phyloP scores from a whole-genome alignment of 2,113 vertebrate genomes.

The Arothron firmamentum region DNA sequence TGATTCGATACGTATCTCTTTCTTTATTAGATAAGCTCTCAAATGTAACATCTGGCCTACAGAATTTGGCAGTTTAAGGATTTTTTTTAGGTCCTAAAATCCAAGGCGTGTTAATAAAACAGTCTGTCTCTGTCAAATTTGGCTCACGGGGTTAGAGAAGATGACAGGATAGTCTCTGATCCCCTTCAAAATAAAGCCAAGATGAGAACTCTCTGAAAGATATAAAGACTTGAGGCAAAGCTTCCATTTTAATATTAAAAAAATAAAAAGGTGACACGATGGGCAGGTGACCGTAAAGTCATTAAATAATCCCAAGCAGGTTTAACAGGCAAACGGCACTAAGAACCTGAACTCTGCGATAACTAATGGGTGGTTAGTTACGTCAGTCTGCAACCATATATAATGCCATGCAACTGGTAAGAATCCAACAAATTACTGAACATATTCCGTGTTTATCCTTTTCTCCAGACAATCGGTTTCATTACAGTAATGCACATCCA shows the following conservation, averaged over 20 bases:
- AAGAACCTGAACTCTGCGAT: slow-evolving; percentile 77
- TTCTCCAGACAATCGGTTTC: slow-evolving; percentile 62
- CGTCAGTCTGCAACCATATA: slow-evolving; percentile 81
- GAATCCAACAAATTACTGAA: slow-evolving; percentile 65
- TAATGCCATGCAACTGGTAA: slow-evolving; percentile 86
- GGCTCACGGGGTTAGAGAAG: slow-evolving; percentile 14
- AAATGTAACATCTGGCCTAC: too few relatives aligned
- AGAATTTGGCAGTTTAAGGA: slow-evolving; percentile 43
- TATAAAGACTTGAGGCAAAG: slow-evolving; percentile 21
- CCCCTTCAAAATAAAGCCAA: slow-evolving; percentile 51
- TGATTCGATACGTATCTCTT: too few relatives aligned
- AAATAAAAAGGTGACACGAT: slow-evolving; percentile 37
- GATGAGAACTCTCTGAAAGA: slow-evolving; percentile 22
- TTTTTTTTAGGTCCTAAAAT: not conserved
- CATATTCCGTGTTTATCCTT: slow-evolving; percentile 63
- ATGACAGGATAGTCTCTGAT: slow-evolving; percentile 25
- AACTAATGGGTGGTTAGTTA: slow-evolving; percentile 76
- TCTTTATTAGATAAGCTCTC: too few relatives aligned
- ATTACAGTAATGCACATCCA: slow-evolving; percentile 81
- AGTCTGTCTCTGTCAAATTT: too few relatives aligned
- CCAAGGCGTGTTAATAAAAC: too few relatives aligned
- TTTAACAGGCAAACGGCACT: slow-evolving; percentile 69
- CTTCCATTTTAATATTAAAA: slow-evolving; percentile 46
- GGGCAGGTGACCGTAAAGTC: slow-evolving; percentile 43
- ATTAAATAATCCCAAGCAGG: slow-evolving; percentile 61